These are phyloP conservation scores for Paralvinella palmiformis DNA, from an alignment of 1,140 invertebrate species.

Conservation along the genomic window DNA sequence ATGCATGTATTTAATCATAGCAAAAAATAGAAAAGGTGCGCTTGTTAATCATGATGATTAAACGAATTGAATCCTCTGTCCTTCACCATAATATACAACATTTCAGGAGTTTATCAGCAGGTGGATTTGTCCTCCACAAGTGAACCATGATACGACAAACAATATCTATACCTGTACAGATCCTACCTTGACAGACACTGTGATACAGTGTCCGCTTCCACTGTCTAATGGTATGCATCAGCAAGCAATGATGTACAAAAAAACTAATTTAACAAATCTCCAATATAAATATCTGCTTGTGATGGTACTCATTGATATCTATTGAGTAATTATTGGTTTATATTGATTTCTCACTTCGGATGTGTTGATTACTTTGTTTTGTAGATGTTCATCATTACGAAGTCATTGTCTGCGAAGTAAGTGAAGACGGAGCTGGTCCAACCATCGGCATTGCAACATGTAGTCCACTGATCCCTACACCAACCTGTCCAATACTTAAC, in stretches of 20 bases:
- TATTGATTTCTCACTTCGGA: too few species aligned
- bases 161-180: background rate
- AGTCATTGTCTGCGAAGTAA: constrained; percentile 32
- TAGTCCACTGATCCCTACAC: constrained; percentile 38
- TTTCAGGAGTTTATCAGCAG: too few species aligned
- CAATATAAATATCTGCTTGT: too few species aligned
- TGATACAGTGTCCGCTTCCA: constrained; percentile 33
- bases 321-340: too few species aligned
- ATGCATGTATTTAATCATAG: too few species aligned
- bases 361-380: constrained; percentile 12
- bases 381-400: constrained; percentile 42
- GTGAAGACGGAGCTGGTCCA: constrained; percentile 25
- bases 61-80: too few species aligned
- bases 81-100: too few species aligned
- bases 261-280: too few species aligned
- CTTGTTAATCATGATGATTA: too few species aligned
- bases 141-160: background rate
- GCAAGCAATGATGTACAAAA: too few species aligned
- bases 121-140: background rate
- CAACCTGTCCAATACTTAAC: constrained; percentile 34
- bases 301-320: too few species aligned
- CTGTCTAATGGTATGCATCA: constrained; percentile 23
- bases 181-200: background rate
- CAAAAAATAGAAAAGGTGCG: too few species aligned
- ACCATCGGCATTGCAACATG: constrained; percentile 39